phyloP scores from a whole-genome alignment of 1,140 invertebrate genomes.

The Ctenoplectra terminalis region DNA sequence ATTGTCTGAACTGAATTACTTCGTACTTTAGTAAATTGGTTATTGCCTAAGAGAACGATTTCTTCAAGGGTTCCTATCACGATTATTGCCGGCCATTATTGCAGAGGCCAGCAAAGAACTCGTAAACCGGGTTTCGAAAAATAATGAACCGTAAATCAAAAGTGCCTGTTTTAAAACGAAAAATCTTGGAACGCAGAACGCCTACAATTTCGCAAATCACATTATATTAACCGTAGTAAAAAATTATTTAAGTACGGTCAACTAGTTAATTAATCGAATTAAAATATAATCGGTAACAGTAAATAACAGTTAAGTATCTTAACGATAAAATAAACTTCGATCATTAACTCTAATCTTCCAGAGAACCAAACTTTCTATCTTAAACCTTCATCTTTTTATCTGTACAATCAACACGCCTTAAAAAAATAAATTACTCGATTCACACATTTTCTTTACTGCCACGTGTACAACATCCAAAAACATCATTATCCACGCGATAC shows the following conservation, averaged over 20 bases:
- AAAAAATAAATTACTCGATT: not conserved
- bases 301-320: no score
- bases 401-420: not conserved
- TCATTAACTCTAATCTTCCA: no score
- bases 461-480: not conserved
- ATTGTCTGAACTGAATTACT: constrained; percentile 49
- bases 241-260: no score
- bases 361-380: not conserved
- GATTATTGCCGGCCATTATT: constrained; percentile 39
- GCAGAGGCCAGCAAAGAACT: constrained; percentile 25
- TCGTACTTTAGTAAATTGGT: constrained; percentile 60
- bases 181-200: not conserved
- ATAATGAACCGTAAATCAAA: constrained; percentile 47
- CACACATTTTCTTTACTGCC: not conserved
- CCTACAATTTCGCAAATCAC: not conserved
- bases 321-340: no score
- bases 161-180: constrained; percentile 29
- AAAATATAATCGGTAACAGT: no score
- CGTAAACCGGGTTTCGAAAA: constrained; percentile 52
- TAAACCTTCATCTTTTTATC: not conserved
- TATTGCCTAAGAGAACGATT: constrained; percentile 57
- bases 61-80: constrained; percentile 30
- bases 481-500: not conserved
- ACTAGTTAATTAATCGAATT: no score
- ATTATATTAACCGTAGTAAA: not conserved